Base-by-base conservation (phyloP, 2,797 vertebrate species). In the Spheniscus humboldti region DNA sequence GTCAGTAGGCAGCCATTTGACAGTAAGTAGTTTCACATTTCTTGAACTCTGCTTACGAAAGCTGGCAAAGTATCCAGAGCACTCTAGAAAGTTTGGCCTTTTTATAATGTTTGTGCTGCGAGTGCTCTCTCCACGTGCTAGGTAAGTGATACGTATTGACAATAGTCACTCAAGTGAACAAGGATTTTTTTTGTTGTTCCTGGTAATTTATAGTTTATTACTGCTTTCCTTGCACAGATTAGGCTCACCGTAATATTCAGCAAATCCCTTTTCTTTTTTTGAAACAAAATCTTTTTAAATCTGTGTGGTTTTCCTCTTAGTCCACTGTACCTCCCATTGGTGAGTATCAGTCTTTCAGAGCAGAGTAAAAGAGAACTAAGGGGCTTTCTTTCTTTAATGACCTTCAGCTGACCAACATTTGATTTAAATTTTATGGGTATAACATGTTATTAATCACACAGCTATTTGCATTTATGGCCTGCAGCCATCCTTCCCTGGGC, bases 351-450 rank as follows among this genome's bases (percentile, higher is more conserved):
- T 81, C 62, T 85, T 89, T 76, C 78, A 72, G 69, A 91, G 27
- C 50, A 37, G 47, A 63, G 35, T n/a, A 24, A 88, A 86, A 75
- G 78, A 95, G 91, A 94, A 77, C 79, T 86, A 64, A 92, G 80
- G 63, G 55, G 79, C 62, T 74, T 64, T 74, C 43, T 78, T 80
- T 77, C 59, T 41, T 72, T 90, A 75, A 80, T 75, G 92, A 92
- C 83, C 86, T 96, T 94, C 94, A 95, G 76, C 81, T 96, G 90
- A 91, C 92, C 95, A 97, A 72, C 9, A 0, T 91, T 96, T 94
- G 91, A 92, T 95, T 96, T 92, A 52, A 87, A 73, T 94, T 93
- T 96, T 94, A 94, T 92, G 87, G 73, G 37, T 87, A 84, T 92
- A 94, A 91, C 83, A 92, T 94, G 83, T 63, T 94, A 82, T 85